Evolutionary conservation across 2,888 invertebrate genomes (phyloP).

Genomic region (Orgyia antiqua): DNA sequence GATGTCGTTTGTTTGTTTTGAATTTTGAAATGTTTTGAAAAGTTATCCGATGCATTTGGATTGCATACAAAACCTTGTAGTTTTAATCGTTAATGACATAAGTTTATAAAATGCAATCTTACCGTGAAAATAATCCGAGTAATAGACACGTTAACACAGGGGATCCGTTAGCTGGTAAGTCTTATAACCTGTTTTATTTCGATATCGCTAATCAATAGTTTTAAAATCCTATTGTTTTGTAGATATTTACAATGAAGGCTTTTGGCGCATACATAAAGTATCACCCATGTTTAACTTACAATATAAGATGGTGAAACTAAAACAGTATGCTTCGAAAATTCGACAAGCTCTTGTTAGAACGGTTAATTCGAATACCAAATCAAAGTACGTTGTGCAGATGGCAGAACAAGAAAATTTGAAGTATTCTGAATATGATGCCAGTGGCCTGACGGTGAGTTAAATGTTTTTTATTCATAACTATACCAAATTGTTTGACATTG

Average conservation of each 20-base stretch:
- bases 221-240: constrained; percentile 15
- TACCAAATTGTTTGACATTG: background rate
- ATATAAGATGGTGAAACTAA: constrained; percentile 51
- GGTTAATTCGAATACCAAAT: constrained; percentile 35
- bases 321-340: constrained; percentile 62
- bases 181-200: background rate
- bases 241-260: constrained; percentile 63
- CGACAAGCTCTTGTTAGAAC: constrained; percentile 51
- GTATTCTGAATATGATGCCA: constrained; percentile 56
- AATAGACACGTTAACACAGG: constrained; percentile 16
- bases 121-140: constrained; percentile 15
- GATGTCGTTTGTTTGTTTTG: no score
- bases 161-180: constrained; percentile 41
- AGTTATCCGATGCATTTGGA: no score
- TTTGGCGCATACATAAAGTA: constrained; percentile 56
- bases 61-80: no score
- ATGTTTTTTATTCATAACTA: background rate
- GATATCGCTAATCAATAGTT: background rate
- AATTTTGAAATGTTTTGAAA: no score
- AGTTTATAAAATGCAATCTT: constrained; percentile 18
- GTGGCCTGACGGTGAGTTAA: constrained; percentile 52
- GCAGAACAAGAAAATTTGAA: constrained; percentile 50
- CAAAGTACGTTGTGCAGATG: constrained; percentile 49
- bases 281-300: constrained; percentile 59
- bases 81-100: constrained; percentile 8